Evolutionary conservation across 2,113 vertebrate species (phyloP).

Genomic region (Tringa solitaria): DNA sequence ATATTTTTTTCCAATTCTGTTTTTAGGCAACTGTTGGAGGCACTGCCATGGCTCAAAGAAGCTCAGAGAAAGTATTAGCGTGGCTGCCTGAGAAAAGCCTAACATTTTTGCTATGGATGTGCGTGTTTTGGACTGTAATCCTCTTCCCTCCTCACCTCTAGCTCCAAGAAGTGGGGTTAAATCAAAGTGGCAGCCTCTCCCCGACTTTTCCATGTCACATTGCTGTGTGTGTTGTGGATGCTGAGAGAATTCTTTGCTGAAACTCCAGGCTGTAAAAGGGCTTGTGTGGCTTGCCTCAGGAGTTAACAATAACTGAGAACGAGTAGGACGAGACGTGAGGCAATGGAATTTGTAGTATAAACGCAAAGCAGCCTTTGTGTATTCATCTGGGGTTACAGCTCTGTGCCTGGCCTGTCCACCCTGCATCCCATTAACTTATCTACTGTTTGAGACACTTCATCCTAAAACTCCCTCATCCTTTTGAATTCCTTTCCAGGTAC

Average conservation of each 20-base stretch:
- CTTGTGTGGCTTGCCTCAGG: not conserved
- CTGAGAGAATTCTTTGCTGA: not conserved
- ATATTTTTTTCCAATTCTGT: rapidly evolving
- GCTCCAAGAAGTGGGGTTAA: not conserved
- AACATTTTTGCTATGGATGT: rapidly evolving
- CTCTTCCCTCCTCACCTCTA: not conserved
- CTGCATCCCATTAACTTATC: not conserved
- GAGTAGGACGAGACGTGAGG: not conserved
- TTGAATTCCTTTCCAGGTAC: not conserved
- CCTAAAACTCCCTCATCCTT: not conserved
- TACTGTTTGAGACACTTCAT: not conserved
- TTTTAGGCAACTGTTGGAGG: not conserved
- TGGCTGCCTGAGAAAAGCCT: not conserved
- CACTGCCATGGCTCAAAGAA: not conserved
- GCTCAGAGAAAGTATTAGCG: not conserved
- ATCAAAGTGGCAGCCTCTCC: not conserved
- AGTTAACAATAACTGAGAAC: not conserved
- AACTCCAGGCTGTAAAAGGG: not conserved
- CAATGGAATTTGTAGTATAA: not conserved
- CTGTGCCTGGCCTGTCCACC: not conserved
- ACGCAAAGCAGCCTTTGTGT: not conserved
- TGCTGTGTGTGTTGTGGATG: not conserved
- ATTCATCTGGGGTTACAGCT: not conserved
- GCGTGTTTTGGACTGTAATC: not conserved
- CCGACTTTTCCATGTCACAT: rapidly evolving